Base-by-base conservation (phyloP, 2,113 vertebrate genomes). In the Podarcis muralis region DNA sequence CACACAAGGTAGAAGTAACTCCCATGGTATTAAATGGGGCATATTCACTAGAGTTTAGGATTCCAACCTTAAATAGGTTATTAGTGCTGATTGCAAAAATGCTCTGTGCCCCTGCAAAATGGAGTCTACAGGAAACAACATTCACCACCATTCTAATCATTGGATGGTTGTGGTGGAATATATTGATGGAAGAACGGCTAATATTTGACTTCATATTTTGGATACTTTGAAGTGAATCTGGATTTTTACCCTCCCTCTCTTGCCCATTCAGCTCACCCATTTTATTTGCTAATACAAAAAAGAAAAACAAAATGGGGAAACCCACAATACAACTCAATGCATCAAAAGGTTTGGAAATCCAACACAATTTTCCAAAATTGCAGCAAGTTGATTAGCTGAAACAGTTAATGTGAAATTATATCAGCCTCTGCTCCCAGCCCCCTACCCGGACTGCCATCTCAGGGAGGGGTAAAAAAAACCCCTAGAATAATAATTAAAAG, bases 401-500 rank as follows among this genome's bases (percentile, higher is more conserved):
- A 95, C 27, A 91, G 95, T 96, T 96, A 94, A 96, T 85, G 88
- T 93, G 93, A 89, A 92, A 66, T 84, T 86, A 90, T 53, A 77
- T 87, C 91, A 92, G 93, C 92, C 90, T 93, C 92, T 77, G n/a
- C 90, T 78, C 80, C 91, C 91, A 93, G 77, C 84, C 8, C 89
- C 90, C 91, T 94, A 92, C 93, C 90, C 81, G 90, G 18, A 22
- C 77, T 22, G 15, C 87, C 81, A 78, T 84, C 62, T 57, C 65
- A 59, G 43, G 15, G 18, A 87, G 59, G 82, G 16, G 59, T 27
- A 16, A 59, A 32, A 32, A 92, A 78, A 40, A 80, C 92, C 93
- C 91, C 94, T 94, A 96, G 96, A 97, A 97, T 97, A 97, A 98
- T 97, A 97, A 99, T 99, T 99, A 99, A 99, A 99, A 98, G 98